phyloP scores from a whole-genome alignment of 2,888 invertebrate species.

The Agrochola litura region DNA sequence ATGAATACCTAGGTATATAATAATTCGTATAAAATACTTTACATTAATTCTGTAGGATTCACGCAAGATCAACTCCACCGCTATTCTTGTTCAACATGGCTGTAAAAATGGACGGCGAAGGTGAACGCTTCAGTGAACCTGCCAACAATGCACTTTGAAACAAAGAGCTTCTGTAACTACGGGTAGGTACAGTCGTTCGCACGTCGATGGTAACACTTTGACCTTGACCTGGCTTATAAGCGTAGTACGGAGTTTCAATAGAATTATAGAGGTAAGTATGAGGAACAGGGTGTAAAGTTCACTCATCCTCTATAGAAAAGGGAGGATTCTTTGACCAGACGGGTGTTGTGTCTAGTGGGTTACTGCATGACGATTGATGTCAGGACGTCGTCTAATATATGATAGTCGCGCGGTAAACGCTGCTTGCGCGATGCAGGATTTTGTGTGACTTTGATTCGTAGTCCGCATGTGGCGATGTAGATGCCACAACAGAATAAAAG shows the following conservation, averaged over 20 bases:
- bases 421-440: no score
- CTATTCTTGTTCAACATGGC: slow-evolving; percentile 20
- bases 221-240: not conserved
- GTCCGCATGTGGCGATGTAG: no score
- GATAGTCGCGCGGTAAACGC: no score
- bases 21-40: not conserved
- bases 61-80: not conserved
- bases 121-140: slow-evolving; percentile 49
- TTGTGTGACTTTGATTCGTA: no score
- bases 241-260: not conserved
- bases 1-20: not conserved
- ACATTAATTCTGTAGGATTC: not conserved
- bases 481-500: no score
- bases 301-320: no score
- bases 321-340: no score
- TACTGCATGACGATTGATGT: no score
- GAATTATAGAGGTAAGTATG: no score
- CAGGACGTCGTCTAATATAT: no score
- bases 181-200: not conserved
- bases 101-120: slow-evolving; percentile 45
- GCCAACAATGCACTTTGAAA: slow-evolving; percentile 50
- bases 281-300: no score
- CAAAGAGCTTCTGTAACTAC: slow-evolving; percentile 45
- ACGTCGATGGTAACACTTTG: not conserved
- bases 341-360: no score